Evolutionary conservation across 2,888 invertebrate genomes (phyloP).

Genomic region (Apotomis betuletana): DNA sequence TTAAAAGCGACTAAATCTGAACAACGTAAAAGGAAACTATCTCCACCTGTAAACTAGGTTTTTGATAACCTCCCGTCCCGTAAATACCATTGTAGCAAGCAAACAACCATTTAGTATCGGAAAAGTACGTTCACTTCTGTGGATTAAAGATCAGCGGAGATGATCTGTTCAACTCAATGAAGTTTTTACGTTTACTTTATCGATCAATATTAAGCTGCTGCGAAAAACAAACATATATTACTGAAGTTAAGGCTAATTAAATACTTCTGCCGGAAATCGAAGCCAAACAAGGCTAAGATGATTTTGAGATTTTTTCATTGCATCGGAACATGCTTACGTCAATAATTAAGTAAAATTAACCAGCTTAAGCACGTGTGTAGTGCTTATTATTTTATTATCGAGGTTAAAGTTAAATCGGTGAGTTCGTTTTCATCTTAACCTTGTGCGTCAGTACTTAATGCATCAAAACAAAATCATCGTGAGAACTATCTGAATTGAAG

Average conservation of each 20-base stretch:
- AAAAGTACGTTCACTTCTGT: background rate
- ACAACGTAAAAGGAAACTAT: too few relatives aligned
- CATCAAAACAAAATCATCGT: slow-evolving; percentile 15
- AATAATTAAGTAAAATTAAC: slow-evolving; percentile 26
- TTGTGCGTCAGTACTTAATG: slow-evolving; percentile 16
- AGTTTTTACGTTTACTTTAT: slow-evolving; percentile 6
- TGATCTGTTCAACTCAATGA: background rate
- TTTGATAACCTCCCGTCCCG: too few relatives aligned
- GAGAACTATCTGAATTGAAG: background rate
- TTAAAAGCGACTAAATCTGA: background rate
- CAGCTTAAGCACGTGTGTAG: slow-evolving; percentile 15
- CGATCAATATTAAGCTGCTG: background rate
- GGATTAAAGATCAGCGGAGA: background rate
- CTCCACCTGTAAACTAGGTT: too few relatives aligned
- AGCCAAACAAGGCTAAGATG: slow-evolving; percentile 18
- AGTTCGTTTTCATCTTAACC: slow-evolving; percentile 35
- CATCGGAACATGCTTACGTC: slow-evolving; percentile 21
- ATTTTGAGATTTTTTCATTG: slow-evolving; percentile 24
- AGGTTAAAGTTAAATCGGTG: slow-evolving; percentile 34
- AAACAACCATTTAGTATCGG: background rate
- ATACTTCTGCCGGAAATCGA: slow-evolving; percentile 23
- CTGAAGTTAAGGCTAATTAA: slow-evolving; percentile 9
- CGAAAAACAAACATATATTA: slow-evolving; percentile 15
- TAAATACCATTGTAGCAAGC: too few relatives aligned
- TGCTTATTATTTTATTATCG: slow-evolving; percentile 23